These are phyloP conservation scores for Sphaeridia pumilis DNA, from an alignment of 2,888 invertebrate genomes.

Conservation along the genomic window DNA sequence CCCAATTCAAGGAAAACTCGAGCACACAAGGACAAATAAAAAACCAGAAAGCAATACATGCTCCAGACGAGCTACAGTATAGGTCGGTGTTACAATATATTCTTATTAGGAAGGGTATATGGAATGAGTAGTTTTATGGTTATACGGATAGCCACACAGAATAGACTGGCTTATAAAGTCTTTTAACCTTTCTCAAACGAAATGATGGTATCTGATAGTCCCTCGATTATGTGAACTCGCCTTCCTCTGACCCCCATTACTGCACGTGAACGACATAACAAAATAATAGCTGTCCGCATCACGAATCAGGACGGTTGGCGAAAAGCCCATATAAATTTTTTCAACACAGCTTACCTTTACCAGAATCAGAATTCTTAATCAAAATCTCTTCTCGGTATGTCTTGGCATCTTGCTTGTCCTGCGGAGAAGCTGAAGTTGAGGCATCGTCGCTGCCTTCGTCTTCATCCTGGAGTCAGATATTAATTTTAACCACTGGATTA, in stretches of 20 bases:
- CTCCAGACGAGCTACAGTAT: no score
- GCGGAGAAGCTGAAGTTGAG: background rate
- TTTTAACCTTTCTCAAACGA: constrained; percentile 94
- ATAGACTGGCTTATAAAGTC: background rate
- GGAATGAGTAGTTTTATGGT: no score
- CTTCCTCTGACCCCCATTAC: constrained; percentile 99
- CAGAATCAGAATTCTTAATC: constrained; percentile 87
- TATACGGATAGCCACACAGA: no score
- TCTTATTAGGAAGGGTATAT: no score
- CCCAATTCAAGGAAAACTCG: no score
- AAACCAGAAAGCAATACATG: no score
- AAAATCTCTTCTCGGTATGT: constrained; percentile 83
- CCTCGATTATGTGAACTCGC: constrained; percentile 96
- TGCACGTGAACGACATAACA: no score
- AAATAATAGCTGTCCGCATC: no score
- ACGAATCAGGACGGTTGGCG: background rate
- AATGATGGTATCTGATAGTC: constrained; percentile 95
- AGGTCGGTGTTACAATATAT: no score
- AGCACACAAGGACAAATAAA: no score
- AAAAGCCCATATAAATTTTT: background rate
- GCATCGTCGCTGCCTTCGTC: constrained; percentile 2
- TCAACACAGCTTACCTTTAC: constrained; percentile 71
- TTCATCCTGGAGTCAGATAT: constrained; percentile 7
- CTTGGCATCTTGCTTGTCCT: constrained; percentile 17
- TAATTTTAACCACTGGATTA: no score